Conservation (phyloP, 64 coral and sea anemone species). For the Porites australiensis region DNA sequence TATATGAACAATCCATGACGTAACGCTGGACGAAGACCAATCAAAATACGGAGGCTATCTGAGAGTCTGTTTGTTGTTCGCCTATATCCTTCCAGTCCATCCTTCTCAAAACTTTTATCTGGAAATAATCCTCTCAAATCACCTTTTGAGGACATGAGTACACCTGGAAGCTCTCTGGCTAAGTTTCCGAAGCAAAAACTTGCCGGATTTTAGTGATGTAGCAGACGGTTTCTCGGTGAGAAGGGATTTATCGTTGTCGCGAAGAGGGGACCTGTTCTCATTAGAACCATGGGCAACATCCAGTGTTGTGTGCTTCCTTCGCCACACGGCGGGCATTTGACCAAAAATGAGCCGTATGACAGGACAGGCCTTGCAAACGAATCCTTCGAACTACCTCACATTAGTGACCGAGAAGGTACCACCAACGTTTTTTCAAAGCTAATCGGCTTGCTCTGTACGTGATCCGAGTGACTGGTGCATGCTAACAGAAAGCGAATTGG, state of each 20-base stretch:
- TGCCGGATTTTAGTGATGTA: not conserved
- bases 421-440: slow-evolving; percentile 14
- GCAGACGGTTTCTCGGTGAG: not conserved
- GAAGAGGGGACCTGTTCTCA: not conserved
- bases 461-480: not conserved
- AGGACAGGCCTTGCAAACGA: slow-evolving; percentile 66
- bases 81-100: not conserved
- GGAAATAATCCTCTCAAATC: not conserved
- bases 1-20: slow-evolving; percentile 42
- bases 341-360: slow-evolving; percentile 86
- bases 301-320: slow-evolving; percentile 95
- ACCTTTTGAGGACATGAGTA: not conserved
- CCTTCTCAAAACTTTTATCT: not conserved
- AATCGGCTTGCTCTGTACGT: not conserved
- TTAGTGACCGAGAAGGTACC: slow-evolving; percentile 98
- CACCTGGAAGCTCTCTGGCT: not conserved
- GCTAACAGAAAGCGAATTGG: not conserved
- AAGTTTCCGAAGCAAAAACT: not conserved
- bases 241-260: not conserved
- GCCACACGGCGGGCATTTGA: slow-evolving; percentile 69
- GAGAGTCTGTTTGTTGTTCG: slow-evolving; percentile 72
- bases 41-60: slow-evolving; percentile 14
- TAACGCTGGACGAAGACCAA: slow-evolving; percentile 22
- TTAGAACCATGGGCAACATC: slow-evolving; percentile 89
- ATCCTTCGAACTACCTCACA: slow-evolving; percentile 92